phyloP scores from a whole-genome alignment of 2,113 vertebrate species.

The Tetrao urogallus region DNA sequence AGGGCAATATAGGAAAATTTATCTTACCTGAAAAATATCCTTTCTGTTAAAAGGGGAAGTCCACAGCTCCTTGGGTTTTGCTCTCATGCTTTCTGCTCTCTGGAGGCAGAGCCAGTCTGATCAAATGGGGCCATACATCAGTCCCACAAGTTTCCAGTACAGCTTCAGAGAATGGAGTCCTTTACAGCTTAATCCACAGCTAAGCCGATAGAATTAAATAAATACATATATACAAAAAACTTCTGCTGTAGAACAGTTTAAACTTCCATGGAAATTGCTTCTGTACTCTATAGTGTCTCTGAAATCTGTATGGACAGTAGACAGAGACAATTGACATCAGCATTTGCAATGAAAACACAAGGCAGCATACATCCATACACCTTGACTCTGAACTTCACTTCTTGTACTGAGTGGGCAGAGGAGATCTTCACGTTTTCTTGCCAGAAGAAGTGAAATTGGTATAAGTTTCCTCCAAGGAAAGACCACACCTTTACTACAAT shows the following conservation, averaged over 20 bases:
- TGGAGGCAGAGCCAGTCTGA: constrained; percentile 22
- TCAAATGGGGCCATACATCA: constrained; percentile 36
- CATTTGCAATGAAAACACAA: background rate
- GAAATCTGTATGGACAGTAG: accelerated
- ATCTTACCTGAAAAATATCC: constrained; percentile 71
- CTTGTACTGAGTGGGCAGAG: background rate
- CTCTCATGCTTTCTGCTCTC: constrained; percentile 34
- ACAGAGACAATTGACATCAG: background rate
- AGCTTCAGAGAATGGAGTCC: background rate
- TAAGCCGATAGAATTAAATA: background rate
- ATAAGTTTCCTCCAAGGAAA: background rate
- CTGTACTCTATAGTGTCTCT: background rate
- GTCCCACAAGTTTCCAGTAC: background rate
- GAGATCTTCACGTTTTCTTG: background rate
- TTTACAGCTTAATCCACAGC: constrained; percentile 38
- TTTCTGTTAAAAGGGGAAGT: constrained; percentile 55
- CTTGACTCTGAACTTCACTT: background rate
- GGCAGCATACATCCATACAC: background rate
- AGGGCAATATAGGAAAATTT: constrained; percentile 69
- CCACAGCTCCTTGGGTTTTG: constrained; percentile 21
- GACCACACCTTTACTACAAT: background rate
- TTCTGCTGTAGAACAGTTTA: background rate
- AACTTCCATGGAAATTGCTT: background rate
- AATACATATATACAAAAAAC: background rate
- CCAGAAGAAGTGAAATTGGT: background rate